Conservation (phyloP, 2,888 invertebrate species). For the Monochamus alternatus region DNA sequence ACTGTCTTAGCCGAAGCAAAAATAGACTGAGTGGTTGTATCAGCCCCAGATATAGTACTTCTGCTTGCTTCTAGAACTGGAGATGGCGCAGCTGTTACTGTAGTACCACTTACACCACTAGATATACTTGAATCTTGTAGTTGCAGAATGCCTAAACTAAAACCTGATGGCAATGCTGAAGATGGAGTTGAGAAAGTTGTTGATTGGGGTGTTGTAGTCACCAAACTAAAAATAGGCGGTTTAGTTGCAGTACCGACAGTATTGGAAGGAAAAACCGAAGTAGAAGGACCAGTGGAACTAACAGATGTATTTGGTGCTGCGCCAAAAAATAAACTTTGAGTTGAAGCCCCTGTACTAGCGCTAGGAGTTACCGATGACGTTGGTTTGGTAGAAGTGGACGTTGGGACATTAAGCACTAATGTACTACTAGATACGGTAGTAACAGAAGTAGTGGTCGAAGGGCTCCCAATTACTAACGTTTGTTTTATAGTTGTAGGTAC, state of each 20-base stretch:
- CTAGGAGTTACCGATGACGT: neutral
- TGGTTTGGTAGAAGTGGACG: conserved; percentile 20
- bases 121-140: too few species aligned
- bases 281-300: neutral
- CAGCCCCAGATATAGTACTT: neutral
- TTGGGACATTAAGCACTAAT: conserved; percentile 15
- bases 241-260: neutral
- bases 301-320: neutral
- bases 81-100: neutral
- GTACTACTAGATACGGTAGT: conserved; percentile 24
- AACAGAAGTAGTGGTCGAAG: neutral
- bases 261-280: too few species aligned
- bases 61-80: neutral
- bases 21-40: neutral
- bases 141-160: too few species aligned
- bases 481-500: conserved; percentile 12
- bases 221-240: neutral
- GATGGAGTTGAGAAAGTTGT: too few species aligned
- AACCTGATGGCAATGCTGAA: too few species aligned
- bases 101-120: neutral
- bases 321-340: conserved; percentile 10
- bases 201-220: neutral
- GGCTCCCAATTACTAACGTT: conserved; percentile 15
- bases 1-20: neutral
- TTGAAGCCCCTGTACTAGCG: neutral